A percentile compares a stretch with the other conserved stretches of the same genome.
Evolutionary conservation across 37 sponge, comb jelly and placozoan genomes (phyloP).

Genomic region (Amphimedon queenslandica): DNA sequence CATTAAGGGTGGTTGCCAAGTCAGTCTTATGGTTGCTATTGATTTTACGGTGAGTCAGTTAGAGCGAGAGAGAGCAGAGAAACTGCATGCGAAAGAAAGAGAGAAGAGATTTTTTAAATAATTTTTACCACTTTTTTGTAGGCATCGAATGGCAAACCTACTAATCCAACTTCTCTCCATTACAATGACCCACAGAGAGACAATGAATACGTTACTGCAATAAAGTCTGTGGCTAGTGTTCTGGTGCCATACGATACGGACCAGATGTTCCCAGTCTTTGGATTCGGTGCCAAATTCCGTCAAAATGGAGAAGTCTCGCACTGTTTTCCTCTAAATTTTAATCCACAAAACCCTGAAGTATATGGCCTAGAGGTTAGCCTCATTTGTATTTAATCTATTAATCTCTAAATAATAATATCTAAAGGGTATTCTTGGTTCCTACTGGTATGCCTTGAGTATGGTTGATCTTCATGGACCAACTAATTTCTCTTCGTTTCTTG

Average conservation of each 20-base stretch:
- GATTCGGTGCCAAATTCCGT: conserved; percentile 81
- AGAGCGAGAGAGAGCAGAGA: background rate
- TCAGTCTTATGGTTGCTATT: conserved; percentile 68
- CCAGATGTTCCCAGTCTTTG: conserved; percentile 77
- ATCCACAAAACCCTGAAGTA: conserved; percentile 62
- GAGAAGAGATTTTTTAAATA: too few species aligned
- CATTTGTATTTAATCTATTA: background rate
- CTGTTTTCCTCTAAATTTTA: conserved; percentile 83
- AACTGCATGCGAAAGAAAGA: too few species aligned
- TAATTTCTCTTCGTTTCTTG: conserved; percentile 73
- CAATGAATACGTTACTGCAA: conserved; percentile 76
- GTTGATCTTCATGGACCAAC: conserved; percentile 80
- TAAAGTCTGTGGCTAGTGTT: conserved; percentile 82
- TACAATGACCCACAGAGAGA: conserved; percentile 71
- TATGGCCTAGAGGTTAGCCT: conserved; percentile 65
- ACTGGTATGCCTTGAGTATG: conserved; percentile 58
- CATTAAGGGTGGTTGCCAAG: conserved; percentile 79
- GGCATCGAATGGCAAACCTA: conserved; percentile 84
- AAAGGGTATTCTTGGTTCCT: conserved; percentile 82
- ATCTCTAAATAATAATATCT: background rate
- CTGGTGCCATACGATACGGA: conserved; percentile 85
- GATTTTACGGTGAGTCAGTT: conserved; percentile 76
- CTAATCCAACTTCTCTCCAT: conserved; percentile 55
- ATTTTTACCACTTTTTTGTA: conserved; percentile 3
- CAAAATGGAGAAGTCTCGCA: conserved; percentile 70